phyloP scores from a whole-genome alignment of 2,797 vertebrate species.

The Enteromius treurensis region DNA sequence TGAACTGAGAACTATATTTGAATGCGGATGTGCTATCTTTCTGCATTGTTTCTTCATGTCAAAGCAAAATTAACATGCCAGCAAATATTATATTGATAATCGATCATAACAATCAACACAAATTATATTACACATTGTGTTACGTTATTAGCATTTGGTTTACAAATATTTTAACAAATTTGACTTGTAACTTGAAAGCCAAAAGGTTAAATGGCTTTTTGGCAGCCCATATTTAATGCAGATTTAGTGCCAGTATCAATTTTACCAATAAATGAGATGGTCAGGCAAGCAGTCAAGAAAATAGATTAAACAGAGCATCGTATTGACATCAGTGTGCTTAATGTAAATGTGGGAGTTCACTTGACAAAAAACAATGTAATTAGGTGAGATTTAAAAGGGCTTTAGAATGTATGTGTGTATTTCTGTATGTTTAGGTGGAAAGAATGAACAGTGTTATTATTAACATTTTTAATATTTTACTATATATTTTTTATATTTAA shows the following conservation, averaged over 20 bases:
- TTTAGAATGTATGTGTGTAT: background rate
- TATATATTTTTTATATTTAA: no score
- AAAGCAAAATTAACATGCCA: background rate
- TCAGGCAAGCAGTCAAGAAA: slow-evolving; percentile 10
- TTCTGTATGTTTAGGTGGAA: background rate
- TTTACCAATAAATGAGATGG: background rate
- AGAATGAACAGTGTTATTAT: background rate
- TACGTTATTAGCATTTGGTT: background rate
- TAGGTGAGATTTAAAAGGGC: background rate
- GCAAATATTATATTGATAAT: background rate
- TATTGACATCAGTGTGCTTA: background rate
- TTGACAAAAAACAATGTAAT: background rate
- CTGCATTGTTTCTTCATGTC: background rate
- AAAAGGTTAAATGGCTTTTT: background rate
- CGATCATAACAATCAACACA: background rate
- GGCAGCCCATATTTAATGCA: background rate
- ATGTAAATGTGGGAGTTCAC: background rate
- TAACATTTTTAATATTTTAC: no score
- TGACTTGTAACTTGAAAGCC: background rate
- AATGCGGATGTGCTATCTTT: background rate
- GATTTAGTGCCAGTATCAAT: background rate
- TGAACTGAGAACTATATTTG: background rate
- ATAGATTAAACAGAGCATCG: background rate
- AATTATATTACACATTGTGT: background rate
- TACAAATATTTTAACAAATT: background rate